These are phyloP conservation scores for Agapetus fuscipes DNA, from an alignment of 2,888 invertebrate species.

Conservation along the genomic window DNA sequence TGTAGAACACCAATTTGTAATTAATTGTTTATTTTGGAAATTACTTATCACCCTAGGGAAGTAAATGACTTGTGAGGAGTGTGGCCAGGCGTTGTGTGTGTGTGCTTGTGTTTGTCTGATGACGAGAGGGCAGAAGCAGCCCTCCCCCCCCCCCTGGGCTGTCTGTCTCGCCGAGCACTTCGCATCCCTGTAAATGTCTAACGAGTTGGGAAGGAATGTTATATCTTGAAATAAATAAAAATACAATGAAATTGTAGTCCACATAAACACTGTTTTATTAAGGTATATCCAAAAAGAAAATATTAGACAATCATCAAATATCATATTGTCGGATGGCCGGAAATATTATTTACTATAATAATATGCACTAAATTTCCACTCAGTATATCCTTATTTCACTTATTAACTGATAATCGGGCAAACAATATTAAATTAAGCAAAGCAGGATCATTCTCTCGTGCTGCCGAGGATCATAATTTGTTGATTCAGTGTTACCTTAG, in stretches of 20 bases:
- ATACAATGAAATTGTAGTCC: conserved; percentile 20
- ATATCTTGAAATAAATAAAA: conserved; percentile 19
- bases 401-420: conserved; percentile 13
- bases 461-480: conserved; percentile 13
- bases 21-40: conserved; percentile 6
- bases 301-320: conserved; percentile 9
- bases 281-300: conserved; percentile 21
- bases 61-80: no score
- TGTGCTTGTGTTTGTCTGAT: no score
- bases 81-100: no score
- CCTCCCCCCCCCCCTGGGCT: no score
- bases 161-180: no score
- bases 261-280: conserved; percentile 22
- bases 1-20: conserved; percentile 16
- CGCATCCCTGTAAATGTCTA: no score
- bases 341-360: conserved; percentile 12
- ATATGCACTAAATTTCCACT: conserved; percentile 13
- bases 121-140: no score
- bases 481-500: conserved; percentile 16
- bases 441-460: conserved; percentile 16
- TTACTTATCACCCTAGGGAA: conserved; percentile 6
- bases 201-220: conserved; percentile 14
- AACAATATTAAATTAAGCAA: conserved; percentile 20
- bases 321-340: conserved; percentile 19
- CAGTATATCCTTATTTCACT: conserved; percentile 13